Base-by-base conservation (phyloP, 1,140 invertebrate species). In the Meteorus sp. region DNA sequence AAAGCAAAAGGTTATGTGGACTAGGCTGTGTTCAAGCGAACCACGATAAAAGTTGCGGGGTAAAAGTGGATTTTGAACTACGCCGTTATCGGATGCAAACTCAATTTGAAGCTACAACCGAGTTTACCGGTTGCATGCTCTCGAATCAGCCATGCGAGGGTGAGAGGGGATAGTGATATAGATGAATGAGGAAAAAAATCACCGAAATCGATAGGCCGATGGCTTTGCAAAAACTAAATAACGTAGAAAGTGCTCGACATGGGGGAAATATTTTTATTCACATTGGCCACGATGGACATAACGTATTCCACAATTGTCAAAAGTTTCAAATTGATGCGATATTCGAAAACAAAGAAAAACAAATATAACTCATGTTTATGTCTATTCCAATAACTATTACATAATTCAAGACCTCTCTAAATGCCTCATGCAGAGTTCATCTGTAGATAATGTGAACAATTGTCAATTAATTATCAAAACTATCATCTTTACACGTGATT, bases 31-130 rank as follows among this genome's bases (percentile, higher is more conserved):
- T 44, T 44, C n/a, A 15, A 19, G 3, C 6, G 17, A 44, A 33
- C 47, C 47, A 50, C 29, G 47, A 50, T 50, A 50, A 50, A n/a
- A 50, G 27, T 50, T 50, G 27, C 5, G 29, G 17, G 29, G n/a
- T n/a, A 50, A 33, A 50, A 50, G 47, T 50, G 27, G 47, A 50
- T 50, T 50, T 50, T 50, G 27, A 33, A 50, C 27, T 50, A 20
- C 17, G 5, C 13, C 47, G 47, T 33, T 50, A 50, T 50, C 47
- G 17, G 47, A 50, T 50, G 47, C 47, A 50, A 50, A 50, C 47
- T 50, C 47, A 50, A 50, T 50, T 50, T 50, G 13, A 50, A 17
- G 27, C 47, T 19, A 50, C 47, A 50, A 50, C 47, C 47, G n/a
- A 50, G 47, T 50, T 50, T 50, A 33, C 47, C 9, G 47, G 17